A percentile compares a stretch with the other conserved stretches of the same genome.
Conservation (phyloP, 1,140 invertebrate species). For the Caerostris extrusa region DNA sequence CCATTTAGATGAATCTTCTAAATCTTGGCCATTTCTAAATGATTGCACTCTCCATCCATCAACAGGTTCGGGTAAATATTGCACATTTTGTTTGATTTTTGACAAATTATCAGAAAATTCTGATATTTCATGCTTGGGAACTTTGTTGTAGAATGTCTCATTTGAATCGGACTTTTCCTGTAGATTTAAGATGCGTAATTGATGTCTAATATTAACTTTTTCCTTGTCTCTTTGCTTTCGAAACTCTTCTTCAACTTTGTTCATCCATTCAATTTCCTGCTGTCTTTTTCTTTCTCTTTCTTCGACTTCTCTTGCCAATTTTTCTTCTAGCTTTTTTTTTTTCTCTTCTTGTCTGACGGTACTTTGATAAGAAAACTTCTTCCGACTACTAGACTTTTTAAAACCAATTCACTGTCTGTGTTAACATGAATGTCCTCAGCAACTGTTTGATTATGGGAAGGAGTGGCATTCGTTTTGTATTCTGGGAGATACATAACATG, state of each 20-base stretch:
- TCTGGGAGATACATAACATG: slow-evolving; percentile 90
- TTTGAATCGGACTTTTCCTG: slow-evolving; percentile 52
- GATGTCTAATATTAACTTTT: slow-evolving; percentile 84
- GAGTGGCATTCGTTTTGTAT: slow-evolving; percentile 81
- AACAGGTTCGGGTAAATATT: background rate
- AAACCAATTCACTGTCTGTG: slow-evolving; percentile 62
- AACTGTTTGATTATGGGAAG: background rate
- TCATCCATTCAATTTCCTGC: slow-evolving; percentile 83
- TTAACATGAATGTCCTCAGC: slow-evolving; percentile 53
- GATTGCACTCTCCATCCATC: slow-evolving; percentile 21
- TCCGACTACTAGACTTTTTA: slow-evolving; percentile 49
- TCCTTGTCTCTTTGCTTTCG: slow-evolving; percentile 88
- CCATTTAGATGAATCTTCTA: slow-evolving; percentile 82
- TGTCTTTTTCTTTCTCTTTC: slow-evolving; percentile 60
- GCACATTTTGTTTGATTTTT: slow-evolving; percentile 32
- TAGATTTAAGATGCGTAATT: slow-evolving; percentile 49
- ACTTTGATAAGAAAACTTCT: slow-evolving; percentile 70
- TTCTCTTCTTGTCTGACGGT: slow-evolving; percentile 68
- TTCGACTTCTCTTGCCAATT: slow-evolving; percentile 62
- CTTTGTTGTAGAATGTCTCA: background rate
- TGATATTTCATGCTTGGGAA: slow-evolving; percentile 11
- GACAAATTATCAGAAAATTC: slow-evolving; percentile 35
- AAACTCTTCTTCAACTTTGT: slow-evolving; percentile 88
- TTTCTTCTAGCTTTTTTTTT: slow-evolving; percentile 58
- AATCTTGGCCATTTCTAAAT: slow-evolving; percentile 9